Conservation (phyloP, 2,113 vertebrate species). For the Nesogale talazaci region DNA sequence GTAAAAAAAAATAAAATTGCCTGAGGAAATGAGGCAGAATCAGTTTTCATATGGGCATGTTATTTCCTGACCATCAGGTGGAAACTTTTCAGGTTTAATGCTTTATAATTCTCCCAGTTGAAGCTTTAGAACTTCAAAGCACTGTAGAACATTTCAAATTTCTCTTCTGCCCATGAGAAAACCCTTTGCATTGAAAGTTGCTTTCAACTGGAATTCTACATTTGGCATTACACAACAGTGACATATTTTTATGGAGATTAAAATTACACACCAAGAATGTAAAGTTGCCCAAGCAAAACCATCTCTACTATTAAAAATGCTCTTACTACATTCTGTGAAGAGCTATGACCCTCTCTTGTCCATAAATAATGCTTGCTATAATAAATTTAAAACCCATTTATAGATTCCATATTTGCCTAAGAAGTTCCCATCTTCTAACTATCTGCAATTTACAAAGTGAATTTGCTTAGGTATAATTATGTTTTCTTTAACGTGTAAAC, state of each 20-base stretch:
- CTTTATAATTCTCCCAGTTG: constrained; percentile 88
- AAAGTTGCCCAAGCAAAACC: constrained; percentile 79
- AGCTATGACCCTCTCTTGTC: constrained; percentile 72
- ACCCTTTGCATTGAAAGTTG: constrained; percentile 85
- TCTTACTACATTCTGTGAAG: constrained; percentile 43
- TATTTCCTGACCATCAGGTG: constrained; percentile 88
- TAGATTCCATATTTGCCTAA: constrained; percentile 55
- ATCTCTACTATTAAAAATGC: constrained; percentile 74
- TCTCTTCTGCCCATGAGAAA: constrained; percentile 87
- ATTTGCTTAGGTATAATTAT: constrained; percentile 68
- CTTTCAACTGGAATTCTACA: constrained; percentile 86
- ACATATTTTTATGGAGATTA: constrained; percentile 86
- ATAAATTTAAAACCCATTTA: constrained; percentile 55
- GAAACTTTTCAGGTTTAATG: constrained; percentile 88
- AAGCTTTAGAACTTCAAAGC: constrained; percentile 89
- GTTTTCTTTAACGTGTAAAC: constrained; percentile 77
- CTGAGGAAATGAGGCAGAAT: constrained; percentile 85
- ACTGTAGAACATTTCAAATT: constrained; percentile 88
- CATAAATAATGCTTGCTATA: constrained; percentile 63
- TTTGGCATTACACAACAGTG: constrained; percentile 83
- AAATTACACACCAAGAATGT: constrained; percentile 83
- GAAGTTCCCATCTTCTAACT: constrained; percentile 66
- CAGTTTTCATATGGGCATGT: constrained; percentile 85
- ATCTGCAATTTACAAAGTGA: constrained; percentile 64
- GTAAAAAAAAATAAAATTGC: constrained; percentile 77